phyloP scores from a whole-genome alignment of 2,888 invertebrate genomes.

The Lasioglossum calceatum region DNA sequence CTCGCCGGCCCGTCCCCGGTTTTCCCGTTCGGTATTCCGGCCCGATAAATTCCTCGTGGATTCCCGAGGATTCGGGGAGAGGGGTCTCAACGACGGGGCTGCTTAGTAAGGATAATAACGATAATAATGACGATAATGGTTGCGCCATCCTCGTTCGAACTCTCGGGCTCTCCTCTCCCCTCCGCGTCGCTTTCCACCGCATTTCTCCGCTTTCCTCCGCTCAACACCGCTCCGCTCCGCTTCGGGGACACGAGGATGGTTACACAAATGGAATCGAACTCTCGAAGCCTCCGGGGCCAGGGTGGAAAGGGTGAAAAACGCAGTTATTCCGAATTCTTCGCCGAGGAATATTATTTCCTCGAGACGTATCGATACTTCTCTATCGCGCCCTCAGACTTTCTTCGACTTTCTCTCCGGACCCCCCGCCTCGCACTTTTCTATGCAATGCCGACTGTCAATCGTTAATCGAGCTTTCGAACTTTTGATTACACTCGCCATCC shows the following conservation, averaged over 20 bases:
- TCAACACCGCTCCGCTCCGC: not conserved
- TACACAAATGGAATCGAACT: conserved; percentile 43
- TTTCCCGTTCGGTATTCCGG: conserved; percentile 63
- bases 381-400: not conserved
- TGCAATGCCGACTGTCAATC: conserved; percentile 37
- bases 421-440: not conserved
- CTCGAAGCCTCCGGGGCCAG: conserved; percentile 7
- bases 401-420: not conserved
- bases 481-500: conserved; percentile 77
- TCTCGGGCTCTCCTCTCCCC: not conserved
- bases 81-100: conserved; percentile 45
- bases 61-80: conserved; percentile 57
- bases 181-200: not conserved
- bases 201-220: not conserved
- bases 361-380: conserved; percentile 2
- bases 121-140: conserved; percentile 72
- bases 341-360: conserved; percentile 69
- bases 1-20: conserved; percentile 24
- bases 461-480: conserved; percentile 78
- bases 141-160: conserved; percentile 27
- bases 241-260: conserved; percentile 15
- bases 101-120: conserved; percentile 70
- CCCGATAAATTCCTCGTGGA: conserved; percentile 72
- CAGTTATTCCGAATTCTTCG: conserved; percentile 67
- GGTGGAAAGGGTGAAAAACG: conserved; percentile 44